Evolutionary conservation across 1,140 invertebrate species (phyloP).

Genomic region (Harlomillsia oculata): DNA sequence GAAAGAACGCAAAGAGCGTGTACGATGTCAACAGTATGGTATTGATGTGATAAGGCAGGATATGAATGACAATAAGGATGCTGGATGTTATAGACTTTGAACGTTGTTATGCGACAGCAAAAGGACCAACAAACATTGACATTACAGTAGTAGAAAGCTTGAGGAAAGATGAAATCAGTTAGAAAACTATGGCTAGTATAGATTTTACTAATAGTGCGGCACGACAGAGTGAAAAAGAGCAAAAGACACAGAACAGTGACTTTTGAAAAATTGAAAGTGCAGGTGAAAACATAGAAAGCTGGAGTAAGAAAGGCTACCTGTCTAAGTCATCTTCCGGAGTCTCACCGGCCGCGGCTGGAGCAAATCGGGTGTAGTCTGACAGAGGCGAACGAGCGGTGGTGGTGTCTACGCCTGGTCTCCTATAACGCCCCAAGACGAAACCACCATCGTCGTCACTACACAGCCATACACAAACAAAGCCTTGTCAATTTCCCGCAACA

Average conservation of each 20-base stretch:
- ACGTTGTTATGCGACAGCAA: no score
- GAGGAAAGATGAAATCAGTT: neutral
- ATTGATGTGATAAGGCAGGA: no score
- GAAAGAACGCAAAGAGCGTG: no score
- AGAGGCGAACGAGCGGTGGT: slow-evolving; percentile 22
- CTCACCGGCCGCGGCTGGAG: slow-evolving; percentile 2
- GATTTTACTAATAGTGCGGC: no score
- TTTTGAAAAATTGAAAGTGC: neutral
- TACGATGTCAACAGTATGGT: no score
- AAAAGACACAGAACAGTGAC: no score
- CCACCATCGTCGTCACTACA: slow-evolving; percentile 32
- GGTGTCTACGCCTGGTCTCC: slow-evolving; percentile 26
- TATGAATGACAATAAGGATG: no score
- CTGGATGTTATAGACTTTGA: no score
- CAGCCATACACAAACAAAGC: slow-evolving; percentile 5
- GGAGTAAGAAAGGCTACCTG: slow-evolving; percentile 23
- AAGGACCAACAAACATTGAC: no score
- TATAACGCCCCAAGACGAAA: slow-evolving; percentile 34
- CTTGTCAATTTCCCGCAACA: neutral
- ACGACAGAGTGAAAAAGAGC: no score
- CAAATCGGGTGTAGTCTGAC: slow-evolving; percentile 31
- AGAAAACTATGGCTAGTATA: no score
- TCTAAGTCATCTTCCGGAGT: slow-evolving; percentile 32
- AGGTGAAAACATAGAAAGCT: neutral
- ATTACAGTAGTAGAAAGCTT: neutral